Conservation (phyloP, 2,797 vertebrate genomes). For the Erethizon dorsatum region DNA sequence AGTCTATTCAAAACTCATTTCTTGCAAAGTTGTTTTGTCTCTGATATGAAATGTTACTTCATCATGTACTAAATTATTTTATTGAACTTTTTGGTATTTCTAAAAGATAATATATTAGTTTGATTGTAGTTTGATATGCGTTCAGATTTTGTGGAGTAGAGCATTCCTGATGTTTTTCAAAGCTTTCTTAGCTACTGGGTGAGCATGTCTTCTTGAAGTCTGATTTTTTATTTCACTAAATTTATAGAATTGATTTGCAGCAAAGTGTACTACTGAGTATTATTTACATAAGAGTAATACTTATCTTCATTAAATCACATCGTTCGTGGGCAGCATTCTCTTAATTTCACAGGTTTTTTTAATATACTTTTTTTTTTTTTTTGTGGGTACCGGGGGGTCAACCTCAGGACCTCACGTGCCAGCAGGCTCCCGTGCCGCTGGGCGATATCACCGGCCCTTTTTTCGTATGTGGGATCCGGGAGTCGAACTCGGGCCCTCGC, state of each 20-base stretch:
- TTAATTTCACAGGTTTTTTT: neutral
- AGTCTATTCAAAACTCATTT: neutral
- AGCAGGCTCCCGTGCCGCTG: no score
- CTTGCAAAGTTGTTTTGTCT: conserved; percentile 25
- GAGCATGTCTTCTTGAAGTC: conserved; percentile 26
- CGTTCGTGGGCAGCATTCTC: neutral
- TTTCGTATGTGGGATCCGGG: no score
- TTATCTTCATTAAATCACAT: neutral
- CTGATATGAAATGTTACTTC: conserved; percentile 7
- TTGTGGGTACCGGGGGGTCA: no score
- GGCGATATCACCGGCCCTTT: no score
- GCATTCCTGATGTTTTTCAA: neutral
- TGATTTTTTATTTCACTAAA: neutral
- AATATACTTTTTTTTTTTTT: no score
- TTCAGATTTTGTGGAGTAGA: conserved; percentile 12
- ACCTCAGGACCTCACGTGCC: no score
- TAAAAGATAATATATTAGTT: conserved; percentile 20
- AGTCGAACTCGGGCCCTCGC: no score
- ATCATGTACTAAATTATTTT: conserved; percentile 29
- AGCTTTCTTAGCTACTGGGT: neutral
- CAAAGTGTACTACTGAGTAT: neutral
- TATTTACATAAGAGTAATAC: neutral
- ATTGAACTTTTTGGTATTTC: neutral
- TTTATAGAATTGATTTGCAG: conserved; percentile 3
- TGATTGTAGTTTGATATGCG: conserved; percentile 31